Base-by-base conservation (phyloP, 1,140 invertebrate species). In the Myzus persicae region DNA sequence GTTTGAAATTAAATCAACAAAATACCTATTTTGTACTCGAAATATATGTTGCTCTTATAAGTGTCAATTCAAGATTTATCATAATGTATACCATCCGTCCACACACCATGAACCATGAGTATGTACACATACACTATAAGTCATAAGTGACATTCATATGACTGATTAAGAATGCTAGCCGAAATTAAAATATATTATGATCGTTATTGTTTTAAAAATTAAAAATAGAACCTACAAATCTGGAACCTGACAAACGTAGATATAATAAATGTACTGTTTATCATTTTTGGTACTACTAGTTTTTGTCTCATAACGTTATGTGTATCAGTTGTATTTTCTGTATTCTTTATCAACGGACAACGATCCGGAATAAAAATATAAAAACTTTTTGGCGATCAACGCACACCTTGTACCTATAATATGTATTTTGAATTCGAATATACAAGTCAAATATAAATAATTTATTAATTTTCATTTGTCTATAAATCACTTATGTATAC, bases 161-260 rank as follows among this genome's bases (percentile, higher is more conserved):
- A 4, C n/a, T 67, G 4, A 67, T n/a, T n/a, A 67, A 67, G 31
- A 67, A 67, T n/a, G 31, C 31, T 67, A 5, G 11, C 26, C 31
- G 5, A 67, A 67, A 11, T n/a, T n/a, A n/a, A 67, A 67, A n/a
- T n/a, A 18, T 67, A 18, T n/a, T 84, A 26, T 84, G 7, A 11
- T 40, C 82, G 38, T 82, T 67, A 38, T 82, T 82, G 76, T 82
- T 24, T 82, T 82, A 38, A 82, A 81, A 81, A 81, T 81, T 81
- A 38, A 81, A 38, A 38, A 36, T 82, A n/a, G 4, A n/a, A 67
- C 31, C 59, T 31, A n/a, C n/a, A 67, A 67, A 67, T n/a, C 76
- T 82, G 76, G 76, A 24, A 82, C 22, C 36, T 38, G 7, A 22
- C 76, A 22, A 2, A 38, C 76, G 67, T 36, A 4, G 31, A 76